These are phyloP conservation scores for Papilio glaucus DNA, from an alignment of 1,140 invertebrate genomes.

Conservation along the genomic window DNA sequence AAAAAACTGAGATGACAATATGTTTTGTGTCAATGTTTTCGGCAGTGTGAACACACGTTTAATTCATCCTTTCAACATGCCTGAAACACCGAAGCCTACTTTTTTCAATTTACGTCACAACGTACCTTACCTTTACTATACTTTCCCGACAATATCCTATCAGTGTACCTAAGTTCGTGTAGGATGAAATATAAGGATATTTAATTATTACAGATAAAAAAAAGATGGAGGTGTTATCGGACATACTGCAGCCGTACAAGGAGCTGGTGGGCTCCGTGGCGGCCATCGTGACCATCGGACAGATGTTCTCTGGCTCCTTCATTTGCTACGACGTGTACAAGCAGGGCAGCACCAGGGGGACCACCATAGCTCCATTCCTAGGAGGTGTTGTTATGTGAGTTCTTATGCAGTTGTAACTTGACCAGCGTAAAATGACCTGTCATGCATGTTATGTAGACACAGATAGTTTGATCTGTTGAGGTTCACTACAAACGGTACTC, in stretches of 20 bases:
- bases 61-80: no score
- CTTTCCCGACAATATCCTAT: background rate
- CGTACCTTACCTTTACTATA: no score
- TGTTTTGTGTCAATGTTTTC: no score
- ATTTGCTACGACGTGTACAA: slow-evolving; percentile 89
- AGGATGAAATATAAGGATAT: no score
- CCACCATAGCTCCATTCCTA: slow-evolving; percentile 87
- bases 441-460: background rate
- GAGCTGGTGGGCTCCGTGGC: slow-evolving; percentile 82
- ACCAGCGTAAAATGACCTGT: background rate
- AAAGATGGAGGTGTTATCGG: slow-evolving; percentile 78
- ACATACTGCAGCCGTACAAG: slow-evolving; percentile 83
- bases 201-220: background rate
- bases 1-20: no score
- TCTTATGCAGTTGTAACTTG: background rate
- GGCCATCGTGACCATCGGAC: slow-evolving; percentile 85
- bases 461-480: no score
- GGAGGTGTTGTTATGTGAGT: slow-evolving; percentile 90
- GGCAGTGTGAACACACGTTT: no score
- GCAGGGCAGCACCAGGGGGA: slow-evolving; percentile 85
- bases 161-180: no score
- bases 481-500: no score
- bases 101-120: no score
- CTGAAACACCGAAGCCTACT: no score
- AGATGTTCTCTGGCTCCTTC: slow-evolving; percentile 87